These are phyloP conservation scores for Sebastes oblongus DNA, from an alignment of 2,797 vertebrate genomes.

Conservation along the genomic window DNA sequence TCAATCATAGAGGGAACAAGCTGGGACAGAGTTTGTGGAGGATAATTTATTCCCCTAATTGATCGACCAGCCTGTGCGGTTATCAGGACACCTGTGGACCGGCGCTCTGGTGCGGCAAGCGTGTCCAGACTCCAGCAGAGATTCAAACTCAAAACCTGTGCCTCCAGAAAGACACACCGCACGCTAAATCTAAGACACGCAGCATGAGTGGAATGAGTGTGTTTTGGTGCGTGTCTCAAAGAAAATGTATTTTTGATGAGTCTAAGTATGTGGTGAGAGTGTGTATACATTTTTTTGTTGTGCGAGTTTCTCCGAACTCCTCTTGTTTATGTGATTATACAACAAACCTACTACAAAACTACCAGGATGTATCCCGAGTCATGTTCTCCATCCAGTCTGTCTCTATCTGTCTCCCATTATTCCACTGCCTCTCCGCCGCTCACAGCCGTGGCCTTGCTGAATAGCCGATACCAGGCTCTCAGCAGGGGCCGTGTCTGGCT, in stretches of 20 bases:
- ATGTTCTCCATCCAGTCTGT: constrained; percentile 11
- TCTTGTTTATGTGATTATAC: constrained; percentile 12
- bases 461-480: constrained; percentile 59
- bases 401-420: constrained; percentile 37
- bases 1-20: constrained; percentile 42
- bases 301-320: not conserved
- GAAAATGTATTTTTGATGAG: constrained; percentile 10
- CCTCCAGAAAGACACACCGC: constrained; percentile 7
- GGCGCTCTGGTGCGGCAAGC: not conserved
- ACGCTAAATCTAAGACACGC: not conserved
- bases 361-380: not conserved
- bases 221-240: not conserved
- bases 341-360: not conserved
- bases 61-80: constrained; percentile 49
- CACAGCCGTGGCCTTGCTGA: constrained; percentile 40
- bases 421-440: constrained; percentile 37
- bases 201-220: not conserved
- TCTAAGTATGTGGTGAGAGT: not conserved
- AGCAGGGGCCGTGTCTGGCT: constrained; percentile 58
- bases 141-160: constrained; percentile 24
- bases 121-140: constrained; percentile 41
- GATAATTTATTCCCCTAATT: constrained; percentile 65
- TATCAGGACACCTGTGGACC: constrained; percentile 56
- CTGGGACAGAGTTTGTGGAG: constrained; percentile 16
- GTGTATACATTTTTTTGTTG: not conserved